These are phyloP conservation scores for Lycocorax pyrrhopterus DNA, from an alignment of 2,113 vertebrate species.

Conservation along the genomic window DNA sequence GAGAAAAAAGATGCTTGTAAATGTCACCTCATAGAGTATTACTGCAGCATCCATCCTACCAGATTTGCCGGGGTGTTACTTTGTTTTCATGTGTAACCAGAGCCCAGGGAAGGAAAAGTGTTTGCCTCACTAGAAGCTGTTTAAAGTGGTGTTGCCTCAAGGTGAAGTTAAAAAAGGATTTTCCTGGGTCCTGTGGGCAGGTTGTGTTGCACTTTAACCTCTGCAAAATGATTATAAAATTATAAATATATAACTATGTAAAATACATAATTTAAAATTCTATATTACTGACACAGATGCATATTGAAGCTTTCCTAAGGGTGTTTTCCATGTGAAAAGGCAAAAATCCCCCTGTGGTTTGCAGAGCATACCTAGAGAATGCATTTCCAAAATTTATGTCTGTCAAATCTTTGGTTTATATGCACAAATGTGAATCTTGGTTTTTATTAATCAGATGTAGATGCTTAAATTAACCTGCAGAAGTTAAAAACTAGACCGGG, in stretches of 20 bases:
- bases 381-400: background rate
- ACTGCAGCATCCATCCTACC: rapidly evolving
- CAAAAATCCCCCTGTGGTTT: background rate
- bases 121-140: background rate
- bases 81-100: background rate
- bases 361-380: background rate
- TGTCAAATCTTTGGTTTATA: background rate
- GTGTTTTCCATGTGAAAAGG: background rate
- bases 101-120: background rate
- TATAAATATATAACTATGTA: background rate
- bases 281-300: background rate
- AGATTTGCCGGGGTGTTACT: background rate
- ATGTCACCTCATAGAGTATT: rapidly evolving
- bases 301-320: background rate
- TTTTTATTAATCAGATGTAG: background rate
- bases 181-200: background rate
- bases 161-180: background rate
- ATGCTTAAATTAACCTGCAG: background rate
- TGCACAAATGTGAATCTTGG: background rate
- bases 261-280: background rate
- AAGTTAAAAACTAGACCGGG: background rate
- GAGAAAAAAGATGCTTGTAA: background rate
- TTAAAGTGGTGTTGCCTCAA: background rate
- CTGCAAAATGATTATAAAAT: background rate
- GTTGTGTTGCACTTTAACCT: background rate